These are phyloP conservation scores for Drosophila greeni DNA, from an alignment of 2,888 invertebrate genomes.

Conservation along the genomic window DNA sequence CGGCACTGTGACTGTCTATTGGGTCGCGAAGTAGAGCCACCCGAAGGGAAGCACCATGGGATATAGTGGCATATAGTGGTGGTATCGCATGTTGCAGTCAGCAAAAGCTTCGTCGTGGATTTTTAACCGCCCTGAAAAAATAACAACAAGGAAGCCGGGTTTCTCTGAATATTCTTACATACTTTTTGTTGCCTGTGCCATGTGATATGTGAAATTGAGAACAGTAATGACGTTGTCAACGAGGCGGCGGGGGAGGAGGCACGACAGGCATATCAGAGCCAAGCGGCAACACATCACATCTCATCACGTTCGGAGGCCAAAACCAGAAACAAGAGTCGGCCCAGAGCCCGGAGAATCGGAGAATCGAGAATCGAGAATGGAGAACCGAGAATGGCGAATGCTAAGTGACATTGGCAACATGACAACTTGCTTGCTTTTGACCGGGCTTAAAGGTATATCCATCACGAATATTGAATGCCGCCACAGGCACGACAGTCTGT, in stretches of 20 bases:
- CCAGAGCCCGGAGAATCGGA: constrained; percentile 14
- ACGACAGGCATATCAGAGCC: constrained; percentile 20
- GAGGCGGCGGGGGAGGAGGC: constrained; percentile 36
- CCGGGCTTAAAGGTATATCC: constrained; percentile 15
- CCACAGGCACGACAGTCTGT: constrained; percentile 3
- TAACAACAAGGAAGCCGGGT: constrained; percentile 6
- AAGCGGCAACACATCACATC: constrained; percentile 25
- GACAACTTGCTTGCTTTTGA: constrained; percentile 31
- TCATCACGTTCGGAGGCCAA: constrained; percentile 19
- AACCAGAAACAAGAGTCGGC: constrained; percentile 35
- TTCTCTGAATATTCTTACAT: background rate
- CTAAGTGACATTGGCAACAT: constrained; percentile 36
- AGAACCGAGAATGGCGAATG: constrained; percentile 8
- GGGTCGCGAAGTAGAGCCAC: constrained; percentile 1
- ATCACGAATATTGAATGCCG: constrained; percentile 17
- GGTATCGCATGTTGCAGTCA: constrained; percentile 16
- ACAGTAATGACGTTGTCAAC: constrained; percentile 74
- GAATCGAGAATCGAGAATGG: constrained; percentile 6
- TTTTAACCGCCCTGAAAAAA: constrained; percentile 15
- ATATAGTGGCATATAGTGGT: constrained; percentile 5
- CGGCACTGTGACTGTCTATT: background rate
- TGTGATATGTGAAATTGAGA: constrained; percentile 72
- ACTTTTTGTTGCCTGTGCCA: constrained; percentile 52
- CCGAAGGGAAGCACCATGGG: background rate
- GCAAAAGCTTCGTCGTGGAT: constrained; percentile 14